phyloP scores from a whole-genome alignment of 2,797 vertebrate species.

The Parauchenoglanis punctatus region DNA sequence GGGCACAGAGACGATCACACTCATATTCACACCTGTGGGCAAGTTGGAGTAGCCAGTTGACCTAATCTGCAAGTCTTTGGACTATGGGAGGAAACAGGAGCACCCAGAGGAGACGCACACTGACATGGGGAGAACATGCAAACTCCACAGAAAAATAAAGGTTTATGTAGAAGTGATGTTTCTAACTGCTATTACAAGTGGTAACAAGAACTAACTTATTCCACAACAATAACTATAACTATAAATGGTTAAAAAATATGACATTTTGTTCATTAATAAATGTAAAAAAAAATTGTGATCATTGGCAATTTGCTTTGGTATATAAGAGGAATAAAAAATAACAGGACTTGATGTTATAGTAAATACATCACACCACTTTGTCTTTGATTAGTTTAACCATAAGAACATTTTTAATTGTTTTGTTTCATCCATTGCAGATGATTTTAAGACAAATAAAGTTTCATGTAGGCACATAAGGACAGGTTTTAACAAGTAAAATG shows the following conservation, averaged over 20 bases:
- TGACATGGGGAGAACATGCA: no score
- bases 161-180: no score
- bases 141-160: no score
- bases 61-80: no score
- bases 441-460: neutral
- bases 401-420: neutral
- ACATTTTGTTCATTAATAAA: neutral
- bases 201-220: neutral
- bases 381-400: neutral
- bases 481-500: neutral
- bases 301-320: neutral
- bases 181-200: no score
- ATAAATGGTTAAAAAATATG: neutral
- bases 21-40: no score
- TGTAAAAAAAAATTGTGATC: neutral
- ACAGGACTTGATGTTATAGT: neutral
- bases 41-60: no score
- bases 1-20: no score
- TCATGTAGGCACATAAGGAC: neutral
- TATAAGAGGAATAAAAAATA: neutral
- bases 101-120: no score
- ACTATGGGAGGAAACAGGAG: no score
- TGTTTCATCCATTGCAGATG: neutral
- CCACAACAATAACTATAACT: neutral
- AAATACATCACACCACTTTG: neutral